Conservation (phyloP, 2,888 invertebrate genomes). For the Morpho achilles region DNA sequence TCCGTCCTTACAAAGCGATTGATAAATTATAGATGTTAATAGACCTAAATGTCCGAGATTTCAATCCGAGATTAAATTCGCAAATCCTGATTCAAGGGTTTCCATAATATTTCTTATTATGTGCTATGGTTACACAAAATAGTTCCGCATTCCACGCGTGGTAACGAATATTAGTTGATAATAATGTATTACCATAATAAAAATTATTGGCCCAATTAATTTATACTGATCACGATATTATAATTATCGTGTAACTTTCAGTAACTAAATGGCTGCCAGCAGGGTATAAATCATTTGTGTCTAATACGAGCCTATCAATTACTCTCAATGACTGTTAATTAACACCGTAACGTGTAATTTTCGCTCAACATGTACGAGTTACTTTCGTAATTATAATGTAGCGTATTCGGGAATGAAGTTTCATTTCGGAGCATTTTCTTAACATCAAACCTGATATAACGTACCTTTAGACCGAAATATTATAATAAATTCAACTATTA, state of each 20-base stretch:
- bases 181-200: slow-evolving; percentile 23
- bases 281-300: slow-evolving; percentile 25
- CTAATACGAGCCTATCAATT: slow-evolving; percentile 36
- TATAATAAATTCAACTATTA: no score
- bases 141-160: no score
- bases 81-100: no score
- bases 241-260: slow-evolving; percentile 20
- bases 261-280: slow-evolving; percentile 23
- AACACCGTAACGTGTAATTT: slow-evolving; percentile 33
- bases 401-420: slow-evolving; percentile 14
- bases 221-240: slow-evolving; percentile 25
- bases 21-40: no score
- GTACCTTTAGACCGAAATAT: no score
- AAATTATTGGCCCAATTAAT: slow-evolving; percentile 26
- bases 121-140: no score
- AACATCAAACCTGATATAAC: no score
- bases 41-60: no score
- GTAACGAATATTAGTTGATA: slow-evolving; percentile 1
- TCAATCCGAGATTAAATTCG: no score
- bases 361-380: slow-evolving; percentile 24
- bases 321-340: slow-evolving; percentile 38
- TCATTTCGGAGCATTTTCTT: neutral
- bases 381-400: slow-evolving; percentile 32
- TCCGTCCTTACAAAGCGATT: no score
- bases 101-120: no score